Percentiles rank a stretch among this genome's conserved stretches.
These are phyloP conservation scores for Parauchenoglanis punctatus DNA, from an alignment of 2,797 vertebrate species.

Conservation along the genomic window DNA sequence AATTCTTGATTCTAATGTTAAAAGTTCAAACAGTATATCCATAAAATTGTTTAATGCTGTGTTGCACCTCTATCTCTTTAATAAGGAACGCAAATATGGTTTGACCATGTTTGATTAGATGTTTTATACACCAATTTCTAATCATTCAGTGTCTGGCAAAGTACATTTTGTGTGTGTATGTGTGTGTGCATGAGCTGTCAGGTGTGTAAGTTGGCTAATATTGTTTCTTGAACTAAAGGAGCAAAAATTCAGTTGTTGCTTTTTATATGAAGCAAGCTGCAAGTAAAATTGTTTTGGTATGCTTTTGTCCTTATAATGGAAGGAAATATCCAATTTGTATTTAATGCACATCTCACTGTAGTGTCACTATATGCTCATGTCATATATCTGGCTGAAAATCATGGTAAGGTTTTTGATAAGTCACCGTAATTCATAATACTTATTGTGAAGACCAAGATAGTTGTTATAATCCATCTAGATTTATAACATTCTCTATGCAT, in stretches of 20 bases:
- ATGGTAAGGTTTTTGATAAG: not conserved
- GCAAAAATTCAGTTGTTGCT: not conserved
- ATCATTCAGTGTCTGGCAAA: not conserved
- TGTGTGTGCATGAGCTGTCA: not conserved
- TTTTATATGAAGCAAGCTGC: not conserved
- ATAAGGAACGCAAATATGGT: not conserved
- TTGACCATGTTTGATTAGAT: not conserved
- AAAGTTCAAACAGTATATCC: not conserved
- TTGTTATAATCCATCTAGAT: not conserved
- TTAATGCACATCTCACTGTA: not conserved
- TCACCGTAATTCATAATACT: not conserved
- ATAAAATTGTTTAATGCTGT: not conserved
- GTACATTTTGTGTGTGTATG: not conserved
- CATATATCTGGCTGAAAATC: not conserved
- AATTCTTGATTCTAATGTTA: not conserved
- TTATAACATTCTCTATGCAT: not conserved
- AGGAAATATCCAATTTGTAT: not conserved
- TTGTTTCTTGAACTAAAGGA: not conserved
- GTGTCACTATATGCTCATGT: not conserved
- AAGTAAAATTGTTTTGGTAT: not conserved
- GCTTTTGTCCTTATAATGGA: not conserved
- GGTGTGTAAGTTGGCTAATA: not conserved
- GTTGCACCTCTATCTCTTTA: not conserved
- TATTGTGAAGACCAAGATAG: not conserved
- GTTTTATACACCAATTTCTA: not conserved